These are phyloP conservation scores for Semicossyphus pulcher DNA, from an alignment of 2,113 vertebrate species.

Conservation along the genomic window DNA sequence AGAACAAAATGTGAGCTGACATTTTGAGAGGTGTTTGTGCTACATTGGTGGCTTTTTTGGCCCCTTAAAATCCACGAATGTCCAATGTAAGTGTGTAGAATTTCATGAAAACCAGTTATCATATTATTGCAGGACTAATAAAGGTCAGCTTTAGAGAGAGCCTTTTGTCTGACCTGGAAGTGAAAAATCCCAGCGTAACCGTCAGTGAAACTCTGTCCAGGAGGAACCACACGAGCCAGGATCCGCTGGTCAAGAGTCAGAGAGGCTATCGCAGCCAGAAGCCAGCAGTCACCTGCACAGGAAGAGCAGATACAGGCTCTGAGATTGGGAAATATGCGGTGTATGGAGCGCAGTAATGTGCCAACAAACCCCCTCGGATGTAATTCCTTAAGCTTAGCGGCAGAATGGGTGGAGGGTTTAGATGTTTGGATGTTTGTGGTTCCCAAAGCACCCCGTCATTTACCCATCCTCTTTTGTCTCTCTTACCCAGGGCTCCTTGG, in stretches of 20 bases:
- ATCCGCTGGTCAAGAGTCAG: conserved; percentile 82
- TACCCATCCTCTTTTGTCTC: not conserved
- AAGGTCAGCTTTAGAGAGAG: not conserved
- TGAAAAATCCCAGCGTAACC: conserved; percentile 86
- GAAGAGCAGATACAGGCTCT: not conserved
- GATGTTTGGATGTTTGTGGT: too few species aligned
- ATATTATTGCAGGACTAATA: too few species aligned
- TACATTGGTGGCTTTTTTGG: too few species aligned
- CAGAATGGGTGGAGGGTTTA: conserved; percentile 5
- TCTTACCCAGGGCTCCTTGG: conserved; percentile 89
- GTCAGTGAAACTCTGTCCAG: conserved; percentile 74
- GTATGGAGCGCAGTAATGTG: not conserved
- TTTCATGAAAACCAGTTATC: too few species aligned
- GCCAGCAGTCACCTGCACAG: conserved; percentile 84
- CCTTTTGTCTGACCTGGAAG: conserved; percentile 78
- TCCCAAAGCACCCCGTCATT: not conserved
- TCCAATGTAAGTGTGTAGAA: too few species aligned
- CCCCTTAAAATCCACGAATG: too few species aligned
- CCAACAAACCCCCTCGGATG: not conserved
- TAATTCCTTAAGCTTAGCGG: not conserved
- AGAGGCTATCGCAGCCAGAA: conserved; percentile 85
- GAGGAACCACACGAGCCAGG: conserved; percentile 80
- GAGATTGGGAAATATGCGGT: not conserved
- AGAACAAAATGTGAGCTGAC: too few species aligned
- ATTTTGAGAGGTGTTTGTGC: too few species aligned